Conservation (phyloP, 2,888 invertebrate genomes). For the Xanthorhoe designata region DNA sequence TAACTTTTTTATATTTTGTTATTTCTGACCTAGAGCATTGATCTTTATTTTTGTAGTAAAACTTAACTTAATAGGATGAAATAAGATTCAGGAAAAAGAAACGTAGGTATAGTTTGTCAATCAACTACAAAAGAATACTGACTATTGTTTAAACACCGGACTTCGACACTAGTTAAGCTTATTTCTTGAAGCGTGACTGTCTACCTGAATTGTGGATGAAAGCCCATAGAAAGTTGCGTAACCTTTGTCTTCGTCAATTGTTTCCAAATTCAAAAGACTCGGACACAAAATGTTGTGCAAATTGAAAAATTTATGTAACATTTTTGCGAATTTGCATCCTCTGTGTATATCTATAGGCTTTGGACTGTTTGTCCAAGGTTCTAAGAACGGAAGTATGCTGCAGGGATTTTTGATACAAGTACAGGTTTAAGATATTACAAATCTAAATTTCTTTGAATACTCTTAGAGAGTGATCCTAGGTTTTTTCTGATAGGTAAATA, state of each 20-base stretch:
- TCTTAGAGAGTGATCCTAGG: too few species aligned
- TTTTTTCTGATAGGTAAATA: too few species aligned
- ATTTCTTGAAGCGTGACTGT: conserved; percentile 4
- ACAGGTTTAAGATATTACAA: too few species aligned
- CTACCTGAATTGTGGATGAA: conserved; percentile 27
- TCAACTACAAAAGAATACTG: neutral
- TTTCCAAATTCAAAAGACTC: conserved; percentile 44
- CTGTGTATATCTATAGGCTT: conserved; percentile 20
- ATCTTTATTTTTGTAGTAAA: too few species aligned
- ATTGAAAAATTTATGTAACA: conserved; percentile 48
- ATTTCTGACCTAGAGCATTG: too few species aligned
- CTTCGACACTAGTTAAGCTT: neutral
- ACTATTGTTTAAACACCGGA: neutral
- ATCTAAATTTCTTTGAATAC: too few species aligned
- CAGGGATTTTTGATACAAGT: too few species aligned
- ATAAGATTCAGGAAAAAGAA: neutral
- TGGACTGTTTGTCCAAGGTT: neutral
- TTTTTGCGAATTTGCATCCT: conserved; percentile 45
- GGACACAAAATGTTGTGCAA: conserved; percentile 52
- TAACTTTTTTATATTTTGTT: too few species aligned
- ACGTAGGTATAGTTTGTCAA: neutral
- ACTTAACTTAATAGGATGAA: too few species aligned
- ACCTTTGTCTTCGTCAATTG: conserved; percentile 43
- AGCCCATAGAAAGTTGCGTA: conserved; percentile 21
- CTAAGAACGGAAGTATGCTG: neutral